These are phyloP conservation scores for Xiphorhynchus erythropygius DNA, from an alignment of 2,797 vertebrate species.

Conservation along the genomic window DNA sequence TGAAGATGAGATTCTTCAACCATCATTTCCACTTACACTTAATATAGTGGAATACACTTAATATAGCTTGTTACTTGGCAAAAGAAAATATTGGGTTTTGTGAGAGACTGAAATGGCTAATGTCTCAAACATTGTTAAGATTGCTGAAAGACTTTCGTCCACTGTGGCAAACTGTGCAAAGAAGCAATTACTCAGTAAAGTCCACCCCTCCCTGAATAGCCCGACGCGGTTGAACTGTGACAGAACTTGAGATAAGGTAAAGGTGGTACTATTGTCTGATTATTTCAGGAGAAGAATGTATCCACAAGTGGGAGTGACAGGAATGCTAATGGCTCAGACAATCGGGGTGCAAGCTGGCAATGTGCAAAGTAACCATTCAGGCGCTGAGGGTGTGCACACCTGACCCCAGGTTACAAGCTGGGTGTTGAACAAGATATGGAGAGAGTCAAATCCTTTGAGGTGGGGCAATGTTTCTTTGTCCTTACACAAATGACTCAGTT, in stretches of 20 bases:
- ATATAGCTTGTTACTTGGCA: not conserved
- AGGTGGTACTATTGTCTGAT: too few species aligned
- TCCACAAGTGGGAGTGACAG: too few species aligned
- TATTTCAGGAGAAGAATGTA: too few species aligned
- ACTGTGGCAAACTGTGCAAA: not conserved
- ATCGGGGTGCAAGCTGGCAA: too few species aligned
- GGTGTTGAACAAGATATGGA: not conserved
- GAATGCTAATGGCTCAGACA: too few species aligned
- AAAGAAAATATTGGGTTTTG: not conserved
- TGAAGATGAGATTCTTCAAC: not conserved
- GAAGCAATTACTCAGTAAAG: not conserved
- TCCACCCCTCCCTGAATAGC: not conserved
- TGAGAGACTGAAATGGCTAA: not conserved
- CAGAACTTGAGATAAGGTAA: not conserved
- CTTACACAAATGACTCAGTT: not conserved
- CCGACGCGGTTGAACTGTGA: not conserved
- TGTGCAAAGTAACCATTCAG: too few species aligned
- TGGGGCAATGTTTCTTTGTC: not conserved
- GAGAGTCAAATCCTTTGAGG: not conserved
- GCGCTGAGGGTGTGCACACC: not conserved
- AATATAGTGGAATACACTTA: not conserved
- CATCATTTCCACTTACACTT: not conserved
- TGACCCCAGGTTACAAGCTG: not conserved
- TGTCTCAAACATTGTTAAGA: not conserved
- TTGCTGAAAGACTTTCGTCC: not conserved